phyloP scores from a whole-genome alignment of 2,113 vertebrate species.

The Acrocephalus arundinaceus region DNA sequence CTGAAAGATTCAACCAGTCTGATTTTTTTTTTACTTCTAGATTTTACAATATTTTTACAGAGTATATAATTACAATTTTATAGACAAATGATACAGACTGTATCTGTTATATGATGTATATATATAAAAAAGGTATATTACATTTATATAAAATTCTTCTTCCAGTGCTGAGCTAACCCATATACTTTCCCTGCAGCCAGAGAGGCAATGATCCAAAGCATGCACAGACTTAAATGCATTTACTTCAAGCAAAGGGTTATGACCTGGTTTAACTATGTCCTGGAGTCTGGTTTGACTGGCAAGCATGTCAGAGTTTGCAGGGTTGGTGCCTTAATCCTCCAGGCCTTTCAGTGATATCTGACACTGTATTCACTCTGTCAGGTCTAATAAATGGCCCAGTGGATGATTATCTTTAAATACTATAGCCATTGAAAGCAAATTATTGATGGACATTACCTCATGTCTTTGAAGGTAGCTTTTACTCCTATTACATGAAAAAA shows the following conservation, averaged over 20 bases:
- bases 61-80: not conserved
- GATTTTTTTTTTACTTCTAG: not conserved
- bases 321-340: not conserved
- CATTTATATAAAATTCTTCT: not conserved
- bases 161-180: not conserved
- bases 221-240: not conserved
- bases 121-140: not conserved
- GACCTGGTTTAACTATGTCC: conserved; percentile 19
- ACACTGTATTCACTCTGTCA: not conserved
- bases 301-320: not conserved
- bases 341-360: not conserved
- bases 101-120: not conserved
- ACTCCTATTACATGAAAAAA: not conserved
- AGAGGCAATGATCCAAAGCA: conserved; percentile 12
- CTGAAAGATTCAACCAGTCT: not conserved
- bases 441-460: not conserved
- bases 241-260: conserved; percentile 32
- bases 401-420: conserved; percentile 17
- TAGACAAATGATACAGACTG: not conserved
- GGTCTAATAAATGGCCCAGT: not conserved
- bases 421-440: not conserved
- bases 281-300: conserved; percentile 11
- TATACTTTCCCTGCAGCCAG: not conserved
- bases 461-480: not conserved
- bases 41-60: not conserved